Base-by-base conservation (phyloP, 2,113 vertebrate genomes). In the Podocnemis expansa region DNA sequence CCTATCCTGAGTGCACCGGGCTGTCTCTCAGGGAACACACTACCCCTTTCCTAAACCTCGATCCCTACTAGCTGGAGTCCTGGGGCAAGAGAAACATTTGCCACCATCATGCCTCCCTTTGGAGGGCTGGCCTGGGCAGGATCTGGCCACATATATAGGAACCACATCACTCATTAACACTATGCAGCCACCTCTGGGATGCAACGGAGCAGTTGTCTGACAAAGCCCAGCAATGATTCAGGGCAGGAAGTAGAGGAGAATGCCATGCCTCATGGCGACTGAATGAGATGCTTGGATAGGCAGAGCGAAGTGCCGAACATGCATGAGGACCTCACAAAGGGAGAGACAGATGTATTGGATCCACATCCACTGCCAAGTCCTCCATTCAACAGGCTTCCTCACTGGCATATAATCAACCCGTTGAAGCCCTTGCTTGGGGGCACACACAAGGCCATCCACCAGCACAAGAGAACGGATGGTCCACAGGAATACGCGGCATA, bases 381-480 rank as follows among this genome's bases (percentile, higher is more conserved):
- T 49, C 79, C 1, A 17, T 25, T 34, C 27, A 19, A 2, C 78
- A 79, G 91, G 83, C 73, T 54, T 82, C 56, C 27, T 60, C 56
- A 31, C 12, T 60, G 56, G 56, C 56, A 16, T 60, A 3, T 60
- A 60, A 60, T 91, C 0, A 1, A 41, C 12, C 10, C 47, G 11
- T 82, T 55, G 5, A 43, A 70, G 81, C 45, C 43, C n/a, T 63
- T 29, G 56, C 49, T 86, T 38, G 31, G 6, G n/a, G 17, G n/a
- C 63, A 22, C 63, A 38, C 63, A 43, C 47, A 10, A 41, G 58
- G 11, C 31, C 70, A 67, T 78, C 78, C 45, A 75, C 0, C 0
- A 0, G 25, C 5, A 1, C 67, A 0, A 6, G 43, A 0, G 0
- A 0, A 2, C 5, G 1, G 52, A 21, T 43, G 10, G 31, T 3